Evolutionary conservation across 2,888 invertebrate genomes (phyloP), one percentile per base, ranked within the genome.

Genomic region (Athrips mouffetella): DNA sequence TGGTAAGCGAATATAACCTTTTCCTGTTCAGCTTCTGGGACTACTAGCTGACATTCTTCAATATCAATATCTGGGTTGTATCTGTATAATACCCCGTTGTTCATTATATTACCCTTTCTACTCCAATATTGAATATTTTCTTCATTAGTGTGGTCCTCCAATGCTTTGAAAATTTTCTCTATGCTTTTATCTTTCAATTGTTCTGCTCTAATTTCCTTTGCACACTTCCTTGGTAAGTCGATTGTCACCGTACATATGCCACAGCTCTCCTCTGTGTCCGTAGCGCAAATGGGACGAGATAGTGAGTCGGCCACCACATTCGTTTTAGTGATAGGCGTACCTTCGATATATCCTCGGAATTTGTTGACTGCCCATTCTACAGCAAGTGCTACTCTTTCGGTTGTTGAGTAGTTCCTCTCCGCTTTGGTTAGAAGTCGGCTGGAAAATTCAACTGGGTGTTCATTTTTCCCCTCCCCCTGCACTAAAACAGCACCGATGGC

Each of bases 1-100:
- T n/a, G 67, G 11, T 58, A 61, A 4, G 21, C 52, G 0, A n/a
- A 7, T 29, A 64, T 29, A 1, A 65, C 42, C 6, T 50, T 40
- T 1, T 21, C 15, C 20, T 55, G 45, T 31, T 55, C 58, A 2
- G 55, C 52, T n/a, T 31, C 21, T 1, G 66, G 66, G 0, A 58
- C 56, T 1, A 57, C 45, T 6, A 61, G 39, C 20, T 52, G 52
- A 4, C 53, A 45, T 1, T 56, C 50, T 10, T 59, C 58, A 10
- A 2, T 42, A 1, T 61, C 58, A n/a, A n/a, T n/a, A n/a, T n/a
- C n/a, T n/a, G n/a, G n/a, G n/a, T n/a, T n/a, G n/a, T n/a, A n/a
- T n/a, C n/a, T n/a, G n/a, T n/a, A n/a, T n/a, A n/a, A n/a, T n/a
- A n/a, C n/a, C n/a, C n/a, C n/a, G n/a, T n/a, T n/a, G n/a, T n/a